These are phyloP conservation scores for Azemiops feae DNA, from an alignment of 2,113 vertebrate species.

Conservation along the genomic window DNA sequence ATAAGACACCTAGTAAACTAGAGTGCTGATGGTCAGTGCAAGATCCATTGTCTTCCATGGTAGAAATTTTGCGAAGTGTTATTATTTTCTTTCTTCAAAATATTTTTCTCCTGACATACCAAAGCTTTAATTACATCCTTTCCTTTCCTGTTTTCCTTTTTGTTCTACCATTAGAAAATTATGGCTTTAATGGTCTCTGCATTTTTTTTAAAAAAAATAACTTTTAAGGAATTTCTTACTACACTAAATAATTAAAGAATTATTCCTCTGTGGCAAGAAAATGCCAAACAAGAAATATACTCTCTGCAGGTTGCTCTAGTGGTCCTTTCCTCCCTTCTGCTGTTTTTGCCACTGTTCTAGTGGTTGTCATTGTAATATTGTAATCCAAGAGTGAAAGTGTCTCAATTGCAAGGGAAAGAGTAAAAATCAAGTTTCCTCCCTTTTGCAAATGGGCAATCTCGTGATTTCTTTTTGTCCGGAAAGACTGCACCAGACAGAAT, in stretches of 20 bases:
- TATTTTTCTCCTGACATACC: not conserved
- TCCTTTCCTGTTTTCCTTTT: not conserved
- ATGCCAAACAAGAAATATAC: not conserved
- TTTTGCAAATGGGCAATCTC: not conserved
- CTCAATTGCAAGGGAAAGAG: not conserved
- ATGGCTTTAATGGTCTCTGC: not conserved
- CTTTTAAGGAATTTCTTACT: not conserved
- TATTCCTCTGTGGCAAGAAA: not conserved
- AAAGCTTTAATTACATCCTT: not conserved
- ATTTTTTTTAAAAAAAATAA: not conserved
- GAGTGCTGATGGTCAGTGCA: not conserved
- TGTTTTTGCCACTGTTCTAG: not conserved
- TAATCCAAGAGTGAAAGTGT: not conserved
- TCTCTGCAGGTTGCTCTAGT: not conserved
- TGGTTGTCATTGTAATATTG: not conserved
- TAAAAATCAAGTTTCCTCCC: not conserved
- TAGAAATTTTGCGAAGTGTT: not conserved
- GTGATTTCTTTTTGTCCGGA: not conserved
- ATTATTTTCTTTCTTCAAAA: not conserved
- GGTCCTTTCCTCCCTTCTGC: not conserved
- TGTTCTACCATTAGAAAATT: not conserved
- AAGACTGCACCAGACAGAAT: not conserved
- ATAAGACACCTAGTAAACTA: not conserved
- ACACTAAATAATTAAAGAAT: not conserved
- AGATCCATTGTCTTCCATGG: not conserved